phyloP scores from a whole-genome alignment of 2,888 invertebrate species.

The Campoplex nolae region DNA sequence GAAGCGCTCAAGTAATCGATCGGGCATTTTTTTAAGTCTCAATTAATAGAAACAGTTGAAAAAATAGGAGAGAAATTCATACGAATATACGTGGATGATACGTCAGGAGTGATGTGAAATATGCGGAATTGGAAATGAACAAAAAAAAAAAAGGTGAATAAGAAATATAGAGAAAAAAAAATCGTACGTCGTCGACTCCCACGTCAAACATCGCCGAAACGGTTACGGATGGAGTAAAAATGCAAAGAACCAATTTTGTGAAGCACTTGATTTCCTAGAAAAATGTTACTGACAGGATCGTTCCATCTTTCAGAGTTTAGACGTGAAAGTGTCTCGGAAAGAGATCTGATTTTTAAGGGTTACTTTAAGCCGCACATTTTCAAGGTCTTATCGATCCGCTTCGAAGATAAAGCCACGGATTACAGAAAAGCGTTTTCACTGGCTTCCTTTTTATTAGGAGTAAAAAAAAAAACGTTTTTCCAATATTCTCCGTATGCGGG shows the following conservation, averaged over 20 bases:
- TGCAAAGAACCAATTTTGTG: neutral
- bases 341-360: constrained; percentile 1
- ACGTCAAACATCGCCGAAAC: neutral
- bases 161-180: neutral
- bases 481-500: constrained; percentile 4
- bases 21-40: neutral
- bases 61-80: neutral
- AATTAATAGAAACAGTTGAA: neutral
- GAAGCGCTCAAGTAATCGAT: neutral
- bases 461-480: neutral
- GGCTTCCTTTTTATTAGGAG: neutral
- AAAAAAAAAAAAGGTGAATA: neutral
- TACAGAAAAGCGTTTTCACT: constrained; percentile 10
- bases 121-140: neutral
- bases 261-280: neutral
- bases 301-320: neutral
- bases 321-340: neutral
- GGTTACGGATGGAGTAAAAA: neutral
- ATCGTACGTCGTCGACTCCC: neutral
- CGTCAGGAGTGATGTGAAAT: neutral
- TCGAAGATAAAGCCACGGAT: neutral
- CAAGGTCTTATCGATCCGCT: constrained; percentile 16
- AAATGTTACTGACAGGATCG: neutral
- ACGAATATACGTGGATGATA: neutral
- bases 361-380: neutral